These are phyloP conservation scores for Myripristis murdjan DNA, from an alignment of 2,797 vertebrate genomes.

Conservation along the genomic window DNA sequence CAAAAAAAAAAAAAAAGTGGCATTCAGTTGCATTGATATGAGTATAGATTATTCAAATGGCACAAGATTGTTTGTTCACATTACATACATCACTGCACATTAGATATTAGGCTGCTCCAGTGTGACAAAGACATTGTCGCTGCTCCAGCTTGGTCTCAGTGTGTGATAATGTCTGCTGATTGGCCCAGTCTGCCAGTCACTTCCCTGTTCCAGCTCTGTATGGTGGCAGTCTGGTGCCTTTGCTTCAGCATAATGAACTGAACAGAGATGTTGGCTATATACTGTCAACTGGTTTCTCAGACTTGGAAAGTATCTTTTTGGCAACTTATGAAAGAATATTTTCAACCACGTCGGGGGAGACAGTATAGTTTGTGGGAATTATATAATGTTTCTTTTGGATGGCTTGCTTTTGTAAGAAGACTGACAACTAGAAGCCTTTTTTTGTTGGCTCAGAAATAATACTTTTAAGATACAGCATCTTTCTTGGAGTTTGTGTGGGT, in stretches of 20 bases:
- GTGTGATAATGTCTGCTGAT: slow-evolving; percentile 38
- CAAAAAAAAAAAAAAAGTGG: too few species aligned
- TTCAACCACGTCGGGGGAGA: background rate
- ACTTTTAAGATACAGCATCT: background rate
- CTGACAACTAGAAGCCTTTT: background rate
- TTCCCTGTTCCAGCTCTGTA: slow-evolving; percentile 65
- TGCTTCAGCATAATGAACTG: slow-evolving; percentile 18
- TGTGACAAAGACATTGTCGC: slow-evolving; percentile 1
- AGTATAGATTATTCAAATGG: background rate
- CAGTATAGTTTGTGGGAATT: slow-evolving; percentile 4
- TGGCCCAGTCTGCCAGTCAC: slow-evolving; percentile 56
- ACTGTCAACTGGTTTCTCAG: slow-evolving; percentile 1
- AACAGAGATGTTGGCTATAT: slow-evolving; percentile 15
- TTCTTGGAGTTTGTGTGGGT: slow-evolving; percentile 21
- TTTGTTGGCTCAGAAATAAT: background rate
- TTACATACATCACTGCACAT: background rate
- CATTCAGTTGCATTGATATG: background rate
- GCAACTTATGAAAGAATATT: slow-evolving; percentile 6
- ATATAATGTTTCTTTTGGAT: slow-evolving; percentile 12
- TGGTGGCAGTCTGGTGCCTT: slow-evolving; percentile 71
- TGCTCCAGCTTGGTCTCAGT: slow-evolving; percentile 10
- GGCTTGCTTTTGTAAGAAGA: slow-evolving; percentile 16
- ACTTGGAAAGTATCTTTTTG: slow-evolving; percentile 9
- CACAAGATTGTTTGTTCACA: background rate
- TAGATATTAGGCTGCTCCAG: background rate